Conservation (phyloP, 2,113 vertebrate species). For the Platanista minor region DNA sequence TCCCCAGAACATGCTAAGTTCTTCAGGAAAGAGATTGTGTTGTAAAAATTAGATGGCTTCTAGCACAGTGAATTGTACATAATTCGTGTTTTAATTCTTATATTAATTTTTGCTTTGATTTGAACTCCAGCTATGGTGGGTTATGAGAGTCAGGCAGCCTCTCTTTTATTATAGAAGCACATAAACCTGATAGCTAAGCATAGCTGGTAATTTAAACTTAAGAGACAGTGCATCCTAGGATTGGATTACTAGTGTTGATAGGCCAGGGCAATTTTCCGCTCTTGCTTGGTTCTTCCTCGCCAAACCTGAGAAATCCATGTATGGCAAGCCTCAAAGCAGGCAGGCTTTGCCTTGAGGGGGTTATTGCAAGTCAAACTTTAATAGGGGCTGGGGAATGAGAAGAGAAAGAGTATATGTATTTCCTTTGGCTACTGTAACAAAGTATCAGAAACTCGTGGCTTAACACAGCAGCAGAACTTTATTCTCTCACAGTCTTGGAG, state of each 20-base stretch:
- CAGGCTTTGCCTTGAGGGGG: not conserved
- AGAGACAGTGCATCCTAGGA: not conserved
- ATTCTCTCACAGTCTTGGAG: not conserved
- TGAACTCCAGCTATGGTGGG: not conserved
- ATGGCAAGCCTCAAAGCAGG: not conserved
- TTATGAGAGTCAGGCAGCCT: not conserved
- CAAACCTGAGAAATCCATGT: not conserved
- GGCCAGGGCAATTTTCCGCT: not conserved
- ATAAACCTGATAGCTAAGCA: not conserved
- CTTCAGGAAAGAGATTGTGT: not conserved
- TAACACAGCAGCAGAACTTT: not conserved
- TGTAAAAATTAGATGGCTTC: not conserved
- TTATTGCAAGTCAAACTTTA: not conserved
- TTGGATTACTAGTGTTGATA: not conserved
- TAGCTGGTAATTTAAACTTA: not conserved
- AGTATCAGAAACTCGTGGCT: not conserved
- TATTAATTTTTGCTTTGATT: not conserved
- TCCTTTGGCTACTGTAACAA: not conserved
- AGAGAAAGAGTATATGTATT: not conserved
- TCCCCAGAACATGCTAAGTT: not conserved
- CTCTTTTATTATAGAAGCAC: not conserved
- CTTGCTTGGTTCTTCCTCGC: not conserved
- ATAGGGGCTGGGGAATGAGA: not conserved
- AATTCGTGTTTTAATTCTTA: not conserved
- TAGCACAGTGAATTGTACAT: not conserved